phyloP scores from a whole-genome alignment of 2,113 vertebrate genomes.

The Corynorhinus townsendii region DNA sequence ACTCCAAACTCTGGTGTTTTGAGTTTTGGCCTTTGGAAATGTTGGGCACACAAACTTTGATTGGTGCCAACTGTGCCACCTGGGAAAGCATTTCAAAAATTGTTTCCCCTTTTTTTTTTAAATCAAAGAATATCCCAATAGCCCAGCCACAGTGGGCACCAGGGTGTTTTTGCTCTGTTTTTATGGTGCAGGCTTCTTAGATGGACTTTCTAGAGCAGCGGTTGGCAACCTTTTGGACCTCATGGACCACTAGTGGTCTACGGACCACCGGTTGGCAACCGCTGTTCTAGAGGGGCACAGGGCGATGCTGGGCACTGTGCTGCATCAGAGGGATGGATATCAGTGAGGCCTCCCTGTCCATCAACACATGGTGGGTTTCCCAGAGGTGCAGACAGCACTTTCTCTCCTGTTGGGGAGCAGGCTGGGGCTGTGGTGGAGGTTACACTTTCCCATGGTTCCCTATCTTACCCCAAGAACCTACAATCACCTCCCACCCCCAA shows the following conservation, averaged over 20 bases:
- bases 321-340: accelerated
- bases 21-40: neutral
- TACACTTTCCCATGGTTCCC: neutral
- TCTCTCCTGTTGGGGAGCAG: neutral
- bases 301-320: no score
- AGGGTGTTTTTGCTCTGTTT: neutral
- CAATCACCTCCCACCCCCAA: neutral
- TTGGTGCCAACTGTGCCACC: neutral
- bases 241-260: no score
- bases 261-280: no score
- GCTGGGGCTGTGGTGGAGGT: neutral
- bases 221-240: no score
- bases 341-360: neutral
- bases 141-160: neutral
- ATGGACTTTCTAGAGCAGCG: neutral
- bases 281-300: no score
- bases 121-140: neutral
- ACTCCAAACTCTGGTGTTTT: neutral
- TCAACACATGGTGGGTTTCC: neutral
- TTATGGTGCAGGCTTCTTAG: neutral
- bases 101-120: neutral
- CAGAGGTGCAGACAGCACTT: neutral
- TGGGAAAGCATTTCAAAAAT: neutral
- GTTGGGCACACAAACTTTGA: neutral
- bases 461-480: neutral